A percentile compares a stretch with the other conserved stretches of the same genome.
These are phyloP conservation scores for Corynorhinus townsendii DNA, from an alignment of 2,113 vertebrate genomes.

Conservation along the genomic window DNA sequence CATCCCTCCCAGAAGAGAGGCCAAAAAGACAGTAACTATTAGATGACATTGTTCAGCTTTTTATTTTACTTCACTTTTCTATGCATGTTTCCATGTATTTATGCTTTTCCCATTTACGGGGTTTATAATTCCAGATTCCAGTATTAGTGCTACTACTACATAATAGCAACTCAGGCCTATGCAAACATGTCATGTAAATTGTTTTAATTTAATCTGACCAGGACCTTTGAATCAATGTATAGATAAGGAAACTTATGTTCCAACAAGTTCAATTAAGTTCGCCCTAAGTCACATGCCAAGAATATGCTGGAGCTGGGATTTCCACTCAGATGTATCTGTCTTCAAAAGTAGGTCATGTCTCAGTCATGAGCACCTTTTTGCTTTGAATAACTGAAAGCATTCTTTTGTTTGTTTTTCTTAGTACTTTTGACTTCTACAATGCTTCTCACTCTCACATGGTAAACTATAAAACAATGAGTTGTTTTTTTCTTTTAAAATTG, in stretches of 20 bases:
- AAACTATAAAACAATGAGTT: not conserved
- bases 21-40: not conserved
- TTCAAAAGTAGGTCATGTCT: not conserved
- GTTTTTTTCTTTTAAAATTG: not conserved
- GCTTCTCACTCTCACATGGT: not conserved
- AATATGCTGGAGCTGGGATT: not conserved
- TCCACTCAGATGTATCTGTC: not conserved
- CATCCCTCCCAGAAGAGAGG: not conserved
- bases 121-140: not conserved
- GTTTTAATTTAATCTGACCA: not conserved
- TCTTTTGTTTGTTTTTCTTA: not conserved
- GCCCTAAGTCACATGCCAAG: not conserved
- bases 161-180: not conserved
- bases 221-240: not conserved
- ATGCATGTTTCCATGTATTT: not conserved
- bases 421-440: not conserved
- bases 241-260: not conserved
- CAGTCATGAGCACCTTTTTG: not conserved
- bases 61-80: not conserved
- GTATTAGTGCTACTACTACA: not conserved
- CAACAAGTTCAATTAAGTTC: not conserved
- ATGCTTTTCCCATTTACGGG: not conserved
- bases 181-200: not conserved
- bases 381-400: not conserved
- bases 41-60: not conserved